These are phyloP conservation scores for Neopipo cinnamomea DNA, from an alignment of 2,113 vertebrate species.

Conservation along the genomic window DNA sequence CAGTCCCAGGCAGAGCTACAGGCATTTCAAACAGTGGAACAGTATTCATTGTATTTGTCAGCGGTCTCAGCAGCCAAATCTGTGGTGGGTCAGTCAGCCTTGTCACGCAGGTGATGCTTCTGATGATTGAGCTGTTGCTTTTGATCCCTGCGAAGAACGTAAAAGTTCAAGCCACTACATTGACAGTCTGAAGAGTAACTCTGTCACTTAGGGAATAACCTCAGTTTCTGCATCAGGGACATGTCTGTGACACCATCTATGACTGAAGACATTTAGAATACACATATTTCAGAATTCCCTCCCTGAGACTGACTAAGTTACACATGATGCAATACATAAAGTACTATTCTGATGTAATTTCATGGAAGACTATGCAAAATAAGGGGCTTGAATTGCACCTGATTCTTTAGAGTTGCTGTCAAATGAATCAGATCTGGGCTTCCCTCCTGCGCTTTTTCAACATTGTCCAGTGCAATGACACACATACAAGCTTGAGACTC, in stretches of 20 bases:
- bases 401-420: background rate
- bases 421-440: background rate
- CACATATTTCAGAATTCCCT: background rate
- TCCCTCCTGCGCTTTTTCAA: background rate
- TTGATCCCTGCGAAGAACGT: background rate
- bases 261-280: background rate
- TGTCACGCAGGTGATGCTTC: background rate
- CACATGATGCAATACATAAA: background rate
- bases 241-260: background rate
- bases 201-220: background rate
- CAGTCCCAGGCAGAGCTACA: background rate
- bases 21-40: background rate
- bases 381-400: background rate
- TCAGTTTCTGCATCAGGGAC: background rate
- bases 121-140: background rate
- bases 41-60: background rate
- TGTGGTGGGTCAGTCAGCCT: background rate
- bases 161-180: background rate
- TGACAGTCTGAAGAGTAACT: accelerated
- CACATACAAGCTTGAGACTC: background rate
- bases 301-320: background rate
- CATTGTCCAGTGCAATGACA: background rate
- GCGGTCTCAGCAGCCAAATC: background rate
- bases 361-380: background rate
- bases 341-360: background rate